Percentiles rank a stretch among this genome's conserved stretches.
phyloP scores from a whole-genome alignment of 2,888 invertebrate genomes.

The Lithophane ornitopus region DNA sequence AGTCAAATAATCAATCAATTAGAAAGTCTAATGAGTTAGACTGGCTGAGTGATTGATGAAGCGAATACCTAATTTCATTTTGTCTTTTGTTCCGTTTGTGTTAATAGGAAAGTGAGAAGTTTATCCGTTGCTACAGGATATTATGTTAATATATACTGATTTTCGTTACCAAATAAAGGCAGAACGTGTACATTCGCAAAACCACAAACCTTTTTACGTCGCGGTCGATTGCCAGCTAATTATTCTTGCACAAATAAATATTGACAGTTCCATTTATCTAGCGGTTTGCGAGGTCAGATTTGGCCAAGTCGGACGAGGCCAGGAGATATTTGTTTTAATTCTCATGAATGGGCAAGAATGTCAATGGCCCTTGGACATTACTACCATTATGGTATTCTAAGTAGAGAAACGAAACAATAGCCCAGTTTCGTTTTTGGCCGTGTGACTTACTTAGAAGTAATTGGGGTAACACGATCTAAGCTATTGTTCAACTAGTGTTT shows the following conservation, averaged over 20 bases:
- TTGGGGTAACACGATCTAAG: conserved; percentile 30
- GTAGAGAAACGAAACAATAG: conserved; percentile 45
- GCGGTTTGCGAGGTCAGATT: conserved; percentile 70
- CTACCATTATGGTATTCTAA: conserved; percentile 32
- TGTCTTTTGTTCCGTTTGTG: background rate
- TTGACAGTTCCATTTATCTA: conserved; percentile 67
- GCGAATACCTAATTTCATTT: conserved; percentile 3
- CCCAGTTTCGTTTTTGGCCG: conserved; percentile 34
- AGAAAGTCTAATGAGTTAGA: background rate
- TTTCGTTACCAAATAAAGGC: background rate
- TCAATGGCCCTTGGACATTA: conserved; percentile 47
- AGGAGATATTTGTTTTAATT: conserved; percentile 60
- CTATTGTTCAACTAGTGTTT: conserved; percentile 21
- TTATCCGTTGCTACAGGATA: conserved; percentile 7
- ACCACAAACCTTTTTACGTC: conserved; percentile 3
- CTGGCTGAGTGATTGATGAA: conserved; percentile 17
- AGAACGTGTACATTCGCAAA: conserved; percentile 12
- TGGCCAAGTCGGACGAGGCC: conserved; percentile 74
- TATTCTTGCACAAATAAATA: conserved; percentile 50
- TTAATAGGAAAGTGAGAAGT: background rate
- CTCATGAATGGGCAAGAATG: conserved; percentile 65
- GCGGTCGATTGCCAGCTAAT: conserved; percentile 10
- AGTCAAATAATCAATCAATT: conserved; percentile 26
- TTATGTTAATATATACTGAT: background rate
- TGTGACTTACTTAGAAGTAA: conserved; percentile 41